Conservation (phyloP, 1,140 invertebrate genomes). For the Stegodyphus mimosarum region DNA sequence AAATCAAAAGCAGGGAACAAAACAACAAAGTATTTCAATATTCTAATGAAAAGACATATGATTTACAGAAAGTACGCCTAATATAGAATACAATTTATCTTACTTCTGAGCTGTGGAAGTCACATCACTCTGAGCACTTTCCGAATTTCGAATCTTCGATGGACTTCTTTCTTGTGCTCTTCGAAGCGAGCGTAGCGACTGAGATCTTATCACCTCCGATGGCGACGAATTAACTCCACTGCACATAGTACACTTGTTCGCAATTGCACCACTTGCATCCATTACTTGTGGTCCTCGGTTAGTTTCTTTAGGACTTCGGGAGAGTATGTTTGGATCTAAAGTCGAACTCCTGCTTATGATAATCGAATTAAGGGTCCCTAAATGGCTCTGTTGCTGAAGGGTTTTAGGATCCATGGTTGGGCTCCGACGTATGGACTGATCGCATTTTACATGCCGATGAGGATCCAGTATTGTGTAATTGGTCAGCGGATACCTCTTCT, state of each 20-base stretch:
- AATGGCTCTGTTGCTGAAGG: not conserved
- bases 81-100: not conserved
- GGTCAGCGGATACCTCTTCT: not conserved
- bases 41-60: too few species aligned
- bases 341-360: conserved; percentile 39
- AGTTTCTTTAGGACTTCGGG: not conserved
- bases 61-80: too few species aligned
- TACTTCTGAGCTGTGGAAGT: conserved; percentile 20
- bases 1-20: too few species aligned
- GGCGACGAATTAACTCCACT: not conserved
- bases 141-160: conserved; percentile 26
- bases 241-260: not conserved
- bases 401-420: conserved; percentile 28
- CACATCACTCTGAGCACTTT: conserved; percentile 50
- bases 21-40: too few species aligned
- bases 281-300: not conserved
- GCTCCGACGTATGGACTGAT: conserved; percentile 18
- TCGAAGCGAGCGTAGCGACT: conserved; percentile 33
- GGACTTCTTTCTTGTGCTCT: conserved; percentile 34
- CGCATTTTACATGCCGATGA: not conserved
- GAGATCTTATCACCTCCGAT: conserved; percentile 40
- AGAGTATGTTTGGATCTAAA: conserved; percentile 29
- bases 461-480: not conserved
- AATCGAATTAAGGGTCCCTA: not conserved
- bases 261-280: not conserved